Conservation (phyloP, 2,797 vertebrate species). For the Nannoperca australis region DNA sequence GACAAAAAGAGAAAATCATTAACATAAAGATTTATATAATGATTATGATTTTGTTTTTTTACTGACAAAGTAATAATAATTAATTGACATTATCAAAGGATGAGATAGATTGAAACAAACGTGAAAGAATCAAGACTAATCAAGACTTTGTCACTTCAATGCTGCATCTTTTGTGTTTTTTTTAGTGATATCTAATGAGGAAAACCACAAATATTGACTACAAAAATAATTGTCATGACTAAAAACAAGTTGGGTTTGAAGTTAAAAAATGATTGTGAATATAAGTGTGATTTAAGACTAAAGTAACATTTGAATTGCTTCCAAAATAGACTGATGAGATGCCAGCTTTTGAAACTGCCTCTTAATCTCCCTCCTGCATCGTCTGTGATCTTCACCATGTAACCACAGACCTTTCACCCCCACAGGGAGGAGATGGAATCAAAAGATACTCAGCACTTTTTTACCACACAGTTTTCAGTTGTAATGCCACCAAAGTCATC, state of each 20-base stretch:
- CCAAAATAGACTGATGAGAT: conserved; percentile 30
- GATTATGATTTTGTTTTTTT: neutral
- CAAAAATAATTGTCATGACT: neutral
- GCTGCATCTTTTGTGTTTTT: neutral
- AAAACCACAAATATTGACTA: neutral
- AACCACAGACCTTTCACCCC: conserved; percentile 53
- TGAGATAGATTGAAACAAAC: neutral
- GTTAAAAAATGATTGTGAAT: neutral
- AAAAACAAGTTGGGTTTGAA: neutral
- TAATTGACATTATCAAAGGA: neutral
- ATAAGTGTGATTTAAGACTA: neutral
- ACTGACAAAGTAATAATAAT: neutral
- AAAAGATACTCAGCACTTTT: conserved; percentile 35
- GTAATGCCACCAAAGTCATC: conserved; percentile 30
- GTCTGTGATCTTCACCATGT: conserved; percentile 52
- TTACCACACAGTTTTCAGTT: conserved; percentile 39
- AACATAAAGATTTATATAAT: neutral
- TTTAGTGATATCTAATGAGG: neutral
- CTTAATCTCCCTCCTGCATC: conserved; percentile 34
- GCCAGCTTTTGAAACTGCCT: conserved; percentile 35
- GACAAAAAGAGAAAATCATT: neutral
- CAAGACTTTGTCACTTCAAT: neutral
- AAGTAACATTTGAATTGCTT: conserved; percentile 23
- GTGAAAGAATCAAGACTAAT: neutral
- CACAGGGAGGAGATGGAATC: conserved; percentile 24